Percentiles rank a stretch among this genome's conserved stretches.
Conservation (phyloP, 2,888 invertebrate species). For the Mesopsocus fuscifrons region DNA sequence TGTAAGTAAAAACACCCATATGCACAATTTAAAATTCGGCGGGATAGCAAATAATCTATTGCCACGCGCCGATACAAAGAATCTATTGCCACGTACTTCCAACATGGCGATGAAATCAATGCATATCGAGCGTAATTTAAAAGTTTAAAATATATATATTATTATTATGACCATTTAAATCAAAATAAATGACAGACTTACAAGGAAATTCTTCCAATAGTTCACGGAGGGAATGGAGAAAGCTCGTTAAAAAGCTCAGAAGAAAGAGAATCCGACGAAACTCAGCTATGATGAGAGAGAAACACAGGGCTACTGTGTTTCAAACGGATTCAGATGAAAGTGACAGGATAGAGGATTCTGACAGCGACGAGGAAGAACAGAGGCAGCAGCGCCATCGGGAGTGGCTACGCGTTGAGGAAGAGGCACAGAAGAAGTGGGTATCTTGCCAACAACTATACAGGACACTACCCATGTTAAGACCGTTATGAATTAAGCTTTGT, state of each 20-base stretch:
- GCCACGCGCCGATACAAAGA: no score
- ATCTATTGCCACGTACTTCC: no score
- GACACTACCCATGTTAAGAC: no score
- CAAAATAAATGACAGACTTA: neutral
- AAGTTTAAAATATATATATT: no score
- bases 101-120: no score
- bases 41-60: no score
- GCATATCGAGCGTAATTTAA: no score
- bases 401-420: conserved; percentile 45
- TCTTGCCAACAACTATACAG: no score
- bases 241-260: conserved; percentile 48
- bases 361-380: conserved; percentile 33
- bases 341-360: conserved; percentile 30
- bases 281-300: conserved; percentile 37
- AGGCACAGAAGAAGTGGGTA: conserved; percentile 45
- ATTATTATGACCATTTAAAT: no score
- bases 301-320: conserved; percentile 27
- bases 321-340: conserved; percentile 33
- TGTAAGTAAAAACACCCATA: no score
- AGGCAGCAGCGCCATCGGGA: conserved; percentile 36
- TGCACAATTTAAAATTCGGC: no score
- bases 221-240: conserved; percentile 47
- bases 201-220: neutral
- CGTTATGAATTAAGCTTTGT: no score
- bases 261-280: conserved; percentile 42